phyloP scores from a whole-genome alignment of 1,140 invertebrate species.

The Colletes latitarsis region DNA sequence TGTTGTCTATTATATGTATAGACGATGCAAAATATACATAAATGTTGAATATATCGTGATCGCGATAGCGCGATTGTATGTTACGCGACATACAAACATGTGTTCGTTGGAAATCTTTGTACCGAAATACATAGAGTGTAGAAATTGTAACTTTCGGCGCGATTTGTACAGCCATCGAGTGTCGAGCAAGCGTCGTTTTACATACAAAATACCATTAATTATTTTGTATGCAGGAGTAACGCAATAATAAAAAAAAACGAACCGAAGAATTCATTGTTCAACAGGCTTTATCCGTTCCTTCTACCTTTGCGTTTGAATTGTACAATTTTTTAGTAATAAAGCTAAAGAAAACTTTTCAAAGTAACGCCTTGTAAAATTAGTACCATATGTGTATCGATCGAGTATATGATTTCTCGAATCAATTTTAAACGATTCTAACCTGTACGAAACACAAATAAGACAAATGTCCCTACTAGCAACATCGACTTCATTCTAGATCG shows the following conservation, averaged over 20 bases:
- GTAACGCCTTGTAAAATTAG: too few species aligned
- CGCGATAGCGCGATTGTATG: slow-evolving; percentile 27
- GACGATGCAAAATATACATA: slow-evolving; percentile 24
- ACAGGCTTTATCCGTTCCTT: background rate
- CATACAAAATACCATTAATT: slow-evolving; percentile 43
- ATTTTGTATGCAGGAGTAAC: slow-evolving; percentile 57
- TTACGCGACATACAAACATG: slow-evolving; percentile 48
- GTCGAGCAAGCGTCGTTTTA: slow-evolving; percentile 37
- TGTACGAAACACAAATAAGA: too few species aligned
- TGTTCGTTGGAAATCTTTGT: slow-evolving; percentile 56
- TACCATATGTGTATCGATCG: too few species aligned
- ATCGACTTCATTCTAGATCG: too few species aligned
- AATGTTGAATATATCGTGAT: slow-evolving; percentile 37
- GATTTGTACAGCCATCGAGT: slow-evolving; percentile 43
- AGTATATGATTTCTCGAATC: too few species aligned
- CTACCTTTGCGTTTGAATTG: background rate
- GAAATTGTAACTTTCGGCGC: slow-evolving; percentile 15
- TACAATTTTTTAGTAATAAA: too few species aligned
- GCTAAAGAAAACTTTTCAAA: too few species aligned
- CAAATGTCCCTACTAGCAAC: too few species aligned
- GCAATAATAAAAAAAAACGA: slow-evolving; percentile 48
- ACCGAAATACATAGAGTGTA: slow-evolving; percentile 37
- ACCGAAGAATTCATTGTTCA: background rate
- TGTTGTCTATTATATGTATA: slow-evolving; percentile 12
- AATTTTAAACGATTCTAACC: too few species aligned